Conservation (phyloP, 2,113 vertebrate genomes). For the Festucalex cinctus region DNA sequence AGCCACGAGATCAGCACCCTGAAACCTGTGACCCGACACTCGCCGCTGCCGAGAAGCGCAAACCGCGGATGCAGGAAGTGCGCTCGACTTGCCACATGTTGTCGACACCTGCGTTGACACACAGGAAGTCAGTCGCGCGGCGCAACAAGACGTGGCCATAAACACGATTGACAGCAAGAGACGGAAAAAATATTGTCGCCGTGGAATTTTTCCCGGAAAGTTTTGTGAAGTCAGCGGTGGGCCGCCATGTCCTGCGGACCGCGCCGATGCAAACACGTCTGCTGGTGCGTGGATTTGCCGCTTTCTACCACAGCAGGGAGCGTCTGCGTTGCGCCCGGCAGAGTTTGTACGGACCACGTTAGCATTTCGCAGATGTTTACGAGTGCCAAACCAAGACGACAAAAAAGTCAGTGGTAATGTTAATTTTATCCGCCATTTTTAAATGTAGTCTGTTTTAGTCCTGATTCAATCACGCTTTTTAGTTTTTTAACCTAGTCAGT, state of each 20-base stretch:
- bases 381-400: too few species aligned
- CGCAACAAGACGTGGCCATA: background rate
- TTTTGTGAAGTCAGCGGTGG: background rate
- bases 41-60: too few species aligned
- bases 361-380: too few species aligned
- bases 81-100: background rate
- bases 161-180: background rate
- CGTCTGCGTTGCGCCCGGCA: background rate
- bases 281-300: background rate
- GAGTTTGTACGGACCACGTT: too few species aligned
- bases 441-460: too few species aligned
- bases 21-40: too few species aligned
- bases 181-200: background rate
- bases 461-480: too few species aligned
- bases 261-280: background rate
- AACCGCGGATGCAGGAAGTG: background rate
- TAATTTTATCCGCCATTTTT: too few species aligned
- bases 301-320: background rate
- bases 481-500: too few species aligned
- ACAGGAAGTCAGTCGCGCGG: background rate
- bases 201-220: too few species aligned
- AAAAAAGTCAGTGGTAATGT: too few species aligned
- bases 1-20: too few species aligned
- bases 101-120: background rate
- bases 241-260: background rate